A percentile compares a stretch with the other conserved stretches of the same genome.
Conservation (phyloP, 35 echinoderm and acorn worm genomes). For the Holothuria glaberrima region DNA sequence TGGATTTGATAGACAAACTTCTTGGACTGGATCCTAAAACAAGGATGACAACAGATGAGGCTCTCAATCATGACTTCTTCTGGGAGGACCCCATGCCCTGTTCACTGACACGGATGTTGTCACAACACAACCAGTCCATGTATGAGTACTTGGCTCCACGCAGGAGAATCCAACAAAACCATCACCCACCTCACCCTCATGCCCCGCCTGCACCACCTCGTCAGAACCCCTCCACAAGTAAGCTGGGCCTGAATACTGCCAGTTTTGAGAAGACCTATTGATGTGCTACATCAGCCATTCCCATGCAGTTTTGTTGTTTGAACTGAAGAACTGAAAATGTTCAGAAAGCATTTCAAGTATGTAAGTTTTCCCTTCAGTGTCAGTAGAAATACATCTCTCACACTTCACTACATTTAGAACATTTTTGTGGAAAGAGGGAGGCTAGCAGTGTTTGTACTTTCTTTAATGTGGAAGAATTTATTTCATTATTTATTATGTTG, state of each 20-base stretch:
- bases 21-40: conserved; percentile 76
- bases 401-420: no score
- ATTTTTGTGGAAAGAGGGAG: no score
- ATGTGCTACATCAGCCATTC: background rate
- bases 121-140: conserved; percentile 89
- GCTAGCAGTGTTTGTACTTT: no score
- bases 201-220: conserved; percentile 1
- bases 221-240: conserved; percentile 18
- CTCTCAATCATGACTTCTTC: conserved; percentile 96
- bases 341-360: no score
- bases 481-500: no score
- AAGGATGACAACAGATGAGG: conserved; percentile 73
- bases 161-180: conserved; percentile 62
- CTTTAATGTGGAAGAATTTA: no score
- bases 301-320: no score
- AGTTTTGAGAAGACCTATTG: conserved; percentile 42
- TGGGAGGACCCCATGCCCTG: conserved; percentile 91
- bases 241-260: conserved; percentile 22
- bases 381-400: no score
- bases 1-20: conserved; percentile 93
- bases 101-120: conserved; percentile 80
- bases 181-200: conserved; percentile 27
- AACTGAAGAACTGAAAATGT: no score
- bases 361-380: no score
- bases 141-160: conserved; percentile 90